Evolutionary conservation across 2,888 invertebrate genomes (phyloP), one percentile per base, ranked within the genome.

Genomic region (Oscheius sp.): DNA sequence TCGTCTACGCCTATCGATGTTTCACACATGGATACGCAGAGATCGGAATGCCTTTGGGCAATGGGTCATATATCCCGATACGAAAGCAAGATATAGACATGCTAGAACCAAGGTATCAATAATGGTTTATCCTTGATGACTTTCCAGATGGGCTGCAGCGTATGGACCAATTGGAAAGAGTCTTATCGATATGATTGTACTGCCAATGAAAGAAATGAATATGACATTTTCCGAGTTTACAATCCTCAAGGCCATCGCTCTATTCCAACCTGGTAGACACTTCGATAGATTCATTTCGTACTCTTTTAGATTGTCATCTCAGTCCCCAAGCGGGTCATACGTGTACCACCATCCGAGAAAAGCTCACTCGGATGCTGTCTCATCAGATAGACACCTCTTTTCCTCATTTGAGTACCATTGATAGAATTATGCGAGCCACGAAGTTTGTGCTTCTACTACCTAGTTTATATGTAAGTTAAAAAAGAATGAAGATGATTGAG

Each of bases 41-140:
- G 5, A 38, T 50, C 4, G 80, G 80, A 61, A 71, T 79, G n/a
- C 73, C 80, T 2, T 57, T 80, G 44, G 80, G 80, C n/a, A 80
- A 78, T 56, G 79, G 79, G n/a, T 67, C 79, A 5, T 80, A 72
- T 65, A 73, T 80, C 17, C 80, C 80, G 5, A 78, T 77, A 47
- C 65, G 67, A 17, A 74, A 77, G 24, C 74, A 74, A 22, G 78
- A 75, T 26, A 69, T 73, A 47, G 62, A 63, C 47, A 59, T 68
- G 47, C 56, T 80, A 47, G 74, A 73, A 0, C 69, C 62, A 2
- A 74, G 67, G 75, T 75, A 54, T 65, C 51, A 9, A 6, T 44
- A 3, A 22, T 14, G 20, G 47, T 5, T n/a, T 14, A 8, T 54
- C 9, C 17, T 1, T 17, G 12, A 54, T 14, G 22, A 1, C 12